Conservation (phyloP, 2,797 vertebrate species). For the Lerista edwardsae region DNA sequence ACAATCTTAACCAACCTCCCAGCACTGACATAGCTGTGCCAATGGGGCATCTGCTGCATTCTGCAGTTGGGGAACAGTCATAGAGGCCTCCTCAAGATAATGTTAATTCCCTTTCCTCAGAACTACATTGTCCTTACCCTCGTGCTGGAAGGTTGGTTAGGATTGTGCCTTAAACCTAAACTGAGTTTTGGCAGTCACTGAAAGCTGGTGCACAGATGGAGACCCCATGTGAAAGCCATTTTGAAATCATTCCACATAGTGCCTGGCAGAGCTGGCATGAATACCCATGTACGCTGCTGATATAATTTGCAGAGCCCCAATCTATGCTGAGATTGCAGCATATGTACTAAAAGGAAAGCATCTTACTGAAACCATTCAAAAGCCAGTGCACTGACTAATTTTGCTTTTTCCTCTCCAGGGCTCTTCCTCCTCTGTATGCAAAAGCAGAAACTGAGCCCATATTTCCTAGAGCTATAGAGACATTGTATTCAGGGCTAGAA, state of each 20-base stretch:
- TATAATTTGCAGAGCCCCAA: constrained; percentile 53
- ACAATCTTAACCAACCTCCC: too few relatives aligned
- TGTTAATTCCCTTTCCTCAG: too few relatives aligned
- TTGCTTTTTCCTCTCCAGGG: constrained; percentile 13
- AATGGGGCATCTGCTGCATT: too few relatives aligned
- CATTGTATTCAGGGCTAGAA: background rate
- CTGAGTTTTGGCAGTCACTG: background rate
- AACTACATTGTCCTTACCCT: too few relatives aligned
- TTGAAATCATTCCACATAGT: background rate
- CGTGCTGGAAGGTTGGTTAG: too few relatives aligned
- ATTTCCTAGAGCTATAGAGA: constrained; percentile 2
- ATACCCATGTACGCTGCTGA: constrained; percentile 47
- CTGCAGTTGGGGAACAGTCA: too few relatives aligned
- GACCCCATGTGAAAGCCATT: background rate
- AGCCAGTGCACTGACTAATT: constrained; percentile 32
- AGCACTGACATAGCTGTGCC: too few relatives aligned
- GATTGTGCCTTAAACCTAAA: background rate
- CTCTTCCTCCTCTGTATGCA: constrained; percentile 5
- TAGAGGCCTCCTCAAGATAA: too few relatives aligned
- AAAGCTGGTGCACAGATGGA: background rate
- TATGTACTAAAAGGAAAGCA: background rate
- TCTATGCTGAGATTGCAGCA: background rate
- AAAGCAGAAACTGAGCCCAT: constrained; percentile 19
- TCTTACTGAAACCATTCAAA: constrained; percentile 53
- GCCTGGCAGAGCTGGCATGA: background rate